Percentiles rank a stretch among this genome's conserved stretches.
Conservation (phyloP, 2,797 vertebrate genomes). For the Micrastur ruficollis region DNA sequence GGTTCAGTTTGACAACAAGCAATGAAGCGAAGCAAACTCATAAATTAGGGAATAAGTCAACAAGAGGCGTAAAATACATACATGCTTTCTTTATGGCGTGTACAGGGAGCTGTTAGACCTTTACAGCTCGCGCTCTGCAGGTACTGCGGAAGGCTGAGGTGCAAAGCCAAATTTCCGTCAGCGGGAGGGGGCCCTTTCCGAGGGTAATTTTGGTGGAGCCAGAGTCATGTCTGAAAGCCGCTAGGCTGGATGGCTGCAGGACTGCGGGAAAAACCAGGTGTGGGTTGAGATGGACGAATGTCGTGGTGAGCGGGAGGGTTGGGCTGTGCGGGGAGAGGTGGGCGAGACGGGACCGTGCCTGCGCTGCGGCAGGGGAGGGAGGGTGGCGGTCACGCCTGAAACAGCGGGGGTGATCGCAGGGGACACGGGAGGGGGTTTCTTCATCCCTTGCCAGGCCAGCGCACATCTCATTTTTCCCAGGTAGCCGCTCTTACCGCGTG, state of each 20-base stretch:
- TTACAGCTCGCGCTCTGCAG: background rate
- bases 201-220: background rate
- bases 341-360: background rate
- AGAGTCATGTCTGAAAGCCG: background rate
- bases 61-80: background rate
- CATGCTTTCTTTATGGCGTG: background rate
- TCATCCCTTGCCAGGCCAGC: background rate
- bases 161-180: background rate
- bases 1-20: background rate
- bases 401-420: background rate
- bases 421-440: accelerated
- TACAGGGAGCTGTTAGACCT: background rate
- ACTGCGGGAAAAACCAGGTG: accelerated
- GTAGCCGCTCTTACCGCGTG: accelerated
- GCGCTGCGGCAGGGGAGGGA: background rate
- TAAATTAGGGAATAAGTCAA: background rate
- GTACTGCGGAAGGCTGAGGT: background rate
- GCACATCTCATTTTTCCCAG: background rate
- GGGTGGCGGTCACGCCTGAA: background rate
- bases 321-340: background rate
- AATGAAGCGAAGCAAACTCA: background rate
- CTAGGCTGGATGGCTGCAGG: background rate
- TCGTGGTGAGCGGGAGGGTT: background rate
- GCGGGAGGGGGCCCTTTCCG: background rate
- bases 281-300: accelerated